These are phyloP conservation scores for Tragopan temminckii DNA, from an alignment of 2,797 vertebrate species.

Conservation along the genomic window DNA sequence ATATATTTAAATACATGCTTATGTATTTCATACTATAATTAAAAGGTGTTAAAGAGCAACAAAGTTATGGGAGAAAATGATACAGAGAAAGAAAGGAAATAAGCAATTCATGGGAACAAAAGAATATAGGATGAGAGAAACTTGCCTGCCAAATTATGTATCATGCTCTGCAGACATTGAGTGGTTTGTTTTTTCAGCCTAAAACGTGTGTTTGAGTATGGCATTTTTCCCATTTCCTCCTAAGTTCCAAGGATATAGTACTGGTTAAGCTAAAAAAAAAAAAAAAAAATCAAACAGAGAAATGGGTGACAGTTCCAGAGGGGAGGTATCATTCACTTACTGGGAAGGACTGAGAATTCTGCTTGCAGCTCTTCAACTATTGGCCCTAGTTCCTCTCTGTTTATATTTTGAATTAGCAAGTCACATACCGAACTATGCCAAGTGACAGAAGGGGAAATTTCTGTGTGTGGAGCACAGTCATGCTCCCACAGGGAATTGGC, in stretches of 20 bases:
- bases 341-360: background rate
- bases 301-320: background rate
- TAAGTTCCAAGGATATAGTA: background rate
- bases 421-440: constrained; percentile 30
- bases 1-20: background rate
- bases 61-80: background rate
- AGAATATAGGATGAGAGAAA: background rate
- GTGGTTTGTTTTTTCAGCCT: background rate
- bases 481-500: background rate
- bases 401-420: constrained; percentile 64
- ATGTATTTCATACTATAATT: background rate
- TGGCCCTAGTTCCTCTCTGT: constrained; percentile 24
- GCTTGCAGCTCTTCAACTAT: background rate
- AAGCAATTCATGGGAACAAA: background rate
- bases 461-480: constrained; percentile 3
- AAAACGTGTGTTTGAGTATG: background rate
- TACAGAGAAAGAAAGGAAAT: background rate
- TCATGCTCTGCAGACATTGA: accelerated
- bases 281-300: background rate
- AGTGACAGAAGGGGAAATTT: constrained; percentile 56
- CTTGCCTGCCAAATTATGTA: background rate
- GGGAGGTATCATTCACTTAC: background rate
- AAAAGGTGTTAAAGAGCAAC: background rate
- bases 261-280: background rate
- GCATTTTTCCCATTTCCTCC: background rate